Percentiles rank a stretch among this genome's conserved stretches.
These are phyloP conservation scores for Oryzias dopingdopingensis DNA, from an alignment of 2,797 vertebrate genomes.

Conservation along the genomic window DNA sequence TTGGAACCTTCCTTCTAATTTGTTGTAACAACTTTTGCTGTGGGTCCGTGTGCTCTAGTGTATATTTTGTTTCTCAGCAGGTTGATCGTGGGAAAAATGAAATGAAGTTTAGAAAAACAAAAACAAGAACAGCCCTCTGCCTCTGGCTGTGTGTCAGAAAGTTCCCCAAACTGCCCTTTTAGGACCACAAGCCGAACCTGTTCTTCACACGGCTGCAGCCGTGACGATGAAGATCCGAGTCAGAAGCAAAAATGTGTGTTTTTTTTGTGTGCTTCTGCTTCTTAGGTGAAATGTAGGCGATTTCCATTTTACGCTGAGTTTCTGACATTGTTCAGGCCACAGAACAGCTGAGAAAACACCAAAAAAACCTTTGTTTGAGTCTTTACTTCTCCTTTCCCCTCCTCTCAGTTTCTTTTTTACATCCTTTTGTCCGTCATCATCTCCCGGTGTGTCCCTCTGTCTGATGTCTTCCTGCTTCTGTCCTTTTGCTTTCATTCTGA, in stretches of 20 bases:
- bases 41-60: slow-evolving; percentile 3
- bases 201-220: slow-evolving; percentile 66
- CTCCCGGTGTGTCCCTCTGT: slow-evolving; percentile 3
- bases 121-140: not conserved
- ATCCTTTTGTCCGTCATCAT: slow-evolving; percentile 23
- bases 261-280: slow-evolving; percentile 27
- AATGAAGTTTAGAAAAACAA: not conserved
- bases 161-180: slow-evolving; percentile 43
- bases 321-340: slow-evolving; percentile 24
- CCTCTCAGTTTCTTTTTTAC: slow-evolving; percentile 33
- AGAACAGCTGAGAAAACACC: slow-evolving; percentile 64
- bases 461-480: slow-evolving; percentile 24
- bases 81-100: slow-evolving; percentile 20
- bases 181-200: slow-evolving; percentile 45
- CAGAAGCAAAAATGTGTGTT: slow-evolving; percentile 59
- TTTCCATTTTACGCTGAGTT: slow-evolving; percentile 26
- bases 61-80: slow-evolving; percentile 12
- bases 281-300: slow-evolving; percentile 9
- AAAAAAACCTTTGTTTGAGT: slow-evolving; percentile 50
- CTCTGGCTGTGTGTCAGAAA: not conserved
- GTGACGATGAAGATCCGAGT: slow-evolving; percentile 49
- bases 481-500: slow-evolving; percentile 44
- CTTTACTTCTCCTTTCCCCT: slow-evolving; percentile 26
- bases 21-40: slow-evolving; percentile 30
- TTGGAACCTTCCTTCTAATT: slow-evolving; percentile 32